phyloP scores from a whole-genome alignment of 2,797 vertebrate species.

The Hypotaenidia philippensis region DNA sequence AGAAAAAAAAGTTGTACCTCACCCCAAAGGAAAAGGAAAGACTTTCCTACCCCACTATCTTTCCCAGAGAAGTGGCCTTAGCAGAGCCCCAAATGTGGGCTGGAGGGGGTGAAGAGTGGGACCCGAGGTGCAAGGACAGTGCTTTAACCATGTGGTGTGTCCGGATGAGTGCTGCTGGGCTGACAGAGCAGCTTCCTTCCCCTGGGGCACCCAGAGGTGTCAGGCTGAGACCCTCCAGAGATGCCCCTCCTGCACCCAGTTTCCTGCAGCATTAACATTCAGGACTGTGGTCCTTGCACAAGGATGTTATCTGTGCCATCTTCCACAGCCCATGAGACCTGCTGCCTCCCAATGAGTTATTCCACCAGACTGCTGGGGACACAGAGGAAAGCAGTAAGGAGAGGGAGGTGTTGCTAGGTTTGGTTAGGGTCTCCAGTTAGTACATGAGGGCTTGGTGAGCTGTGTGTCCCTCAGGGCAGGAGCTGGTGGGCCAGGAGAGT shows the following conservation, averaged over 20 bases:
- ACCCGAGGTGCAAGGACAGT: background rate
- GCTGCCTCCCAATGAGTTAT: background rate
- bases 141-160: accelerated
- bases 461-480: background rate
- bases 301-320: background rate
- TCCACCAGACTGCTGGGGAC: background rate
- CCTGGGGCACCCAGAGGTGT: accelerated
- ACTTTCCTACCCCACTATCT: background rate
- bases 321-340: background rate
- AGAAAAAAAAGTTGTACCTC: background rate
- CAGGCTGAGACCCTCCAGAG: background rate
- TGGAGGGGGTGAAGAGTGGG: background rate
- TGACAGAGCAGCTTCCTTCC: background rate
- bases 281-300: accelerated
- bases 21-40: background rate
- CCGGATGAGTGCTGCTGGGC: background rate
- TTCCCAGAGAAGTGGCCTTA: background rate
- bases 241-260: background rate
- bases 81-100: accelerated
- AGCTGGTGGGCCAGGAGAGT: accelerated
- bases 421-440: background rate
- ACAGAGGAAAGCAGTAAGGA: background rate
- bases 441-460: accelerated
- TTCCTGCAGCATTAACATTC: background rate
- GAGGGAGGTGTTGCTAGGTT: background rate